Percentiles rank a stretch among this genome's conserved stretches.
phyloP scores from a whole-genome alignment of 2,797 vertebrate species.

The Myiothlypis coronata region DNA sequence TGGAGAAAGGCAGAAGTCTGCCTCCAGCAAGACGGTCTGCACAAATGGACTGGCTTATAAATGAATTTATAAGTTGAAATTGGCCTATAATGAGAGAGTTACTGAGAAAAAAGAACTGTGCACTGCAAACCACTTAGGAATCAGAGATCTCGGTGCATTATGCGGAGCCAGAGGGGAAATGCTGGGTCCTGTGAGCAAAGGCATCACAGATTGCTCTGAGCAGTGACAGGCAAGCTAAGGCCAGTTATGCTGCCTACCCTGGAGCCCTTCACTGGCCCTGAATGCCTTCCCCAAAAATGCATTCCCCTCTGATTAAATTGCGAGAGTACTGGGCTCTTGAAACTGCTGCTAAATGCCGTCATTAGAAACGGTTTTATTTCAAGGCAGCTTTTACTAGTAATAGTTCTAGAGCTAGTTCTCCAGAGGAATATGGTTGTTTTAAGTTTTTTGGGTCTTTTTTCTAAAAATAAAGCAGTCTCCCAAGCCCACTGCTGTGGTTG shows the following conservation, averaged over 20 bases:
- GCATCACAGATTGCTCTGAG: not conserved
- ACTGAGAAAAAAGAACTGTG: constrained; percentile 54
- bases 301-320: not conserved
- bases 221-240: not conserved
- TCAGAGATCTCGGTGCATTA: not conserved
- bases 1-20: constrained; percentile 9
- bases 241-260: not conserved
- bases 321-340: not conserved
- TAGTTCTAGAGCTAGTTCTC: constrained; percentile 7
- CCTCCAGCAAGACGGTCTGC: constrained; percentile 23
- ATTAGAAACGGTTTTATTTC: not conserved
- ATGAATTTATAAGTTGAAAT: constrained; percentile 70
- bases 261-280: not conserved
- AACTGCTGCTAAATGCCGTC: not conserved
- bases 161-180: not conserved
- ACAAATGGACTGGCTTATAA: constrained; percentile 68
- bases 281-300: not conserved
- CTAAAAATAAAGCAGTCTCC: constrained; percentile 29
- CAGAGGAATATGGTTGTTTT: not conserved
- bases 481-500: not conserved
- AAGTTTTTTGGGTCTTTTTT: not conserved
- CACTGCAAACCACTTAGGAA: constrained; percentile 48
- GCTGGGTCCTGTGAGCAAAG: constrained; percentile 15
- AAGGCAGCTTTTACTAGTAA: not conserved
- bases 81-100: constrained; percentile 63